Evolutionary conservation across 2,888 invertebrate species (phyloP).

Genomic region (Erynnis tages): DNA sequence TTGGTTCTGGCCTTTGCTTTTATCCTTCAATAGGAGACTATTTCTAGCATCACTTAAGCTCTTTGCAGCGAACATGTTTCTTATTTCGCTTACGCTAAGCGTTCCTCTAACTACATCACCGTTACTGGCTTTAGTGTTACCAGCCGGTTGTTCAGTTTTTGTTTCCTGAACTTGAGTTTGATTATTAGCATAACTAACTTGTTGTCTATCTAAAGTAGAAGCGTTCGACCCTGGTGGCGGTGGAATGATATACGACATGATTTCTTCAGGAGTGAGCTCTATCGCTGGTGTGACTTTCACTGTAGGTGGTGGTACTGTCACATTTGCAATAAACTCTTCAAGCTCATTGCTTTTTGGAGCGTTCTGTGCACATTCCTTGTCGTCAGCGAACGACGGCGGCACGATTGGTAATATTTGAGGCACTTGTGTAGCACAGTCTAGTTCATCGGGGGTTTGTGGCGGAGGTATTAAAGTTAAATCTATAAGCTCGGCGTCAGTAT

Average conservation of each 20-base stretch:
- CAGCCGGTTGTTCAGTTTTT: conserved; percentile 44
- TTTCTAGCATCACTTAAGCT: conserved; percentile 76
- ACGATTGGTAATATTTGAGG: conserved; percentile 87
- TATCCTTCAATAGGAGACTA: conserved; percentile 74
- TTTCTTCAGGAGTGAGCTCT: conserved; percentile 90
- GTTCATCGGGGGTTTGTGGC: conserved; percentile 91
- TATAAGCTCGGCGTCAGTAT: conserved; percentile 91
- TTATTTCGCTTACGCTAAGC: conserved; percentile 78
- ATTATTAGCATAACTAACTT: conserved; percentile 63
- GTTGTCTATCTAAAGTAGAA: conserved; percentile 70
- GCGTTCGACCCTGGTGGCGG: conserved; percentile 84
- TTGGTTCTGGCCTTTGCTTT: conserved; percentile 56
- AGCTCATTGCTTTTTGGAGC: conserved; percentile 82
- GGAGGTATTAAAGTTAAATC: conserved; percentile 94
- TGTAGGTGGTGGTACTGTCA: conserved; percentile 90
- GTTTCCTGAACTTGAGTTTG: conserved; percentile 61
- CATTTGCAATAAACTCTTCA: conserved; percentile 91
- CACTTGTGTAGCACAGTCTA: conserved; percentile 85
- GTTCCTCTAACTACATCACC: conserved; percentile 81
- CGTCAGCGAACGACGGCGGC: conserved; percentile 89
- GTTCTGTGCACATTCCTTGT: conserved; percentile 58
- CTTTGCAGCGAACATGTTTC: conserved; percentile 76
- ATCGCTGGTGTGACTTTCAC: conserved; percentile 87
- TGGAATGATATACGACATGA: conserved; percentile 92
- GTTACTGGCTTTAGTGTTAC: conserved; percentile 55